Conservation (phyloP, 2,888 invertebrate genomes). For the Thymelicus sylvestris region DNA sequence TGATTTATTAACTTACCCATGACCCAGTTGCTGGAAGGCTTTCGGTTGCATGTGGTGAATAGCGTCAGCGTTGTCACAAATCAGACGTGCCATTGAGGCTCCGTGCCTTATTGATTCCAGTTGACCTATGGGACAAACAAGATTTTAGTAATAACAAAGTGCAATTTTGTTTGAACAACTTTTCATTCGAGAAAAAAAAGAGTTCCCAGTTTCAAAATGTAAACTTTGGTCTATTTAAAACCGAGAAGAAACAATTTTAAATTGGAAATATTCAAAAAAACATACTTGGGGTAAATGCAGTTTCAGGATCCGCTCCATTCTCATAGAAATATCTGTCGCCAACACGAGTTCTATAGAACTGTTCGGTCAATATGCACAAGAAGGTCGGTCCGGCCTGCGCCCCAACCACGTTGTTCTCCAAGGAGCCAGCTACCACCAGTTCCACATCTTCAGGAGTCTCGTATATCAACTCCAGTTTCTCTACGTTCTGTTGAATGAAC, state of each 20-base stretch:
- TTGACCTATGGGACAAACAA: slow-evolving; percentile 72
- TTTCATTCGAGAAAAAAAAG: too few relatives aligned
- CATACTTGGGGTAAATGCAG: slow-evolving; percentile 87
- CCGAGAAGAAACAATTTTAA: too few relatives aligned
- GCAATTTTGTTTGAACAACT: too few relatives aligned
- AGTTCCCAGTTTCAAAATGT: too few relatives aligned
- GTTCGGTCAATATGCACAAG: slow-evolving; percentile 93
- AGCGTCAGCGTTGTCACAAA: slow-evolving; percentile 88
- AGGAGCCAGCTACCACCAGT: slow-evolving; percentile 92
- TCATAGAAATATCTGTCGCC: slow-evolving; percentile 96
- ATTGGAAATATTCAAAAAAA: slow-evolving; percentile 17
- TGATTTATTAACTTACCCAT: slow-evolving; percentile 54
- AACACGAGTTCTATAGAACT: slow-evolving; percentile 93
- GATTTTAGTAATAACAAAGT: too few relatives aligned
- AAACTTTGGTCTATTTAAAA: too few relatives aligned
- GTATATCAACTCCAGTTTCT: slow-evolving; percentile 87
- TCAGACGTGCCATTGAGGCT: slow-evolving; percentile 85
- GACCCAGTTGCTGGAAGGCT: slow-evolving; percentile 80
- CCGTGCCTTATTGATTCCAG: slow-evolving; percentile 85
- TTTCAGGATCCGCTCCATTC: slow-evolving; percentile 83
- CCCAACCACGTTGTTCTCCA: slow-evolving; percentile 91
- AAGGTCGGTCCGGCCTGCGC: slow-evolving; percentile 94
- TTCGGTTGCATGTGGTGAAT: slow-evolving; percentile 86
- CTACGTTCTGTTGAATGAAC: slow-evolving; percentile 82
- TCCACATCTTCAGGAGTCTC: slow-evolving; percentile 93